A percentile compares a stretch with the other conserved stretches of the same genome.
These are phyloP conservation scores for Telmatherina bonti DNA, from an alignment of 2,797 vertebrate genomes.

Conservation along the genomic window DNA sequence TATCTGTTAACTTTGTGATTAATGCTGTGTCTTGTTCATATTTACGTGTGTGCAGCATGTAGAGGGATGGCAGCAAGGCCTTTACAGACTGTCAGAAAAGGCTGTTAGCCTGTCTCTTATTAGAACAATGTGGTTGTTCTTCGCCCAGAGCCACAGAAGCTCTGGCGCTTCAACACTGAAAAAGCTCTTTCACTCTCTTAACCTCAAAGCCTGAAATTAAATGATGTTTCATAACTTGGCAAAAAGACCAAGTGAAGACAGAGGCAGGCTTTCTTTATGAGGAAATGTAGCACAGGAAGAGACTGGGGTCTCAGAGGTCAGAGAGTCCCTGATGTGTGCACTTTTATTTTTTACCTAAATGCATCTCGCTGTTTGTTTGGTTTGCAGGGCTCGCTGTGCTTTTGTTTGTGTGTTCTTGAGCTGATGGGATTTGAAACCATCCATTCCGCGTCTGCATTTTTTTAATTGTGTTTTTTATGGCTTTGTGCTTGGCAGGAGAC, in stretches of 20 bases:
- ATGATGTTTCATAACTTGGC: conserved; percentile 21
- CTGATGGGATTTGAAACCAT: background rate
- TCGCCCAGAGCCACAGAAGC: background rate
- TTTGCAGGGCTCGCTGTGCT: background rate
- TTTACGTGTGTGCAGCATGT: background rate
- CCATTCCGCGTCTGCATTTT: background rate
- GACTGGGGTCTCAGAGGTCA: conserved; percentile 44
- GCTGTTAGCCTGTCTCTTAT: background rate
- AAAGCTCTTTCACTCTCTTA: conserved; percentile 9
- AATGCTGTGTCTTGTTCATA: background rate
- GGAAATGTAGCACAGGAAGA: conserved; percentile 56
- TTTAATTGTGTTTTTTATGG: background rate
- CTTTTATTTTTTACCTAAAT: background rate
- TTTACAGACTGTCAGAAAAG: background rate
- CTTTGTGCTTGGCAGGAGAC: background rate
- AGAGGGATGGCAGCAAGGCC: background rate
- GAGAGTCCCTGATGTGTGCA: conserved; percentile 7
- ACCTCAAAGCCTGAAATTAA: conserved; percentile 33
- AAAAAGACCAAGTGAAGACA: background rate
- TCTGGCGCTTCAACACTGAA: conserved; percentile 13
- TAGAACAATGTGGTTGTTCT: conserved; percentile 34
- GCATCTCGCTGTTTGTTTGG: background rate
- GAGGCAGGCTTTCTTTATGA: conserved; percentile 7
- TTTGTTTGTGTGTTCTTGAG: background rate
- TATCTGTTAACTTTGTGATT: conserved; percentile 1